Percentiles rank a stretch among this genome's conserved stretches.
Evolutionary conservation across 2,888 invertebrate genomes (phyloP).

Genomic region (Ypsolopha scabrella): DNA sequence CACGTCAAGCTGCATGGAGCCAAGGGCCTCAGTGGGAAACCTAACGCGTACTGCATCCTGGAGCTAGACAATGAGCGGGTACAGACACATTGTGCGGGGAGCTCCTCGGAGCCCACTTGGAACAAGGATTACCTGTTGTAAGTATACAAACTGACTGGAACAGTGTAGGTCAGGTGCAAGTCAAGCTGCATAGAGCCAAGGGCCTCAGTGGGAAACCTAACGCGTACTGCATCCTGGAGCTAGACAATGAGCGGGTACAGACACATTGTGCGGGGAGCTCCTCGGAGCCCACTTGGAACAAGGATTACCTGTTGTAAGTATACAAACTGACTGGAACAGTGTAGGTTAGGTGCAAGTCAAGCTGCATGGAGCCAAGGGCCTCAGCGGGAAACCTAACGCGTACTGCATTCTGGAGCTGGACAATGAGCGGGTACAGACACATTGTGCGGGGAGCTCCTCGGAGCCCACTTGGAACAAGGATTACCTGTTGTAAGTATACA

Average conservation of each 20-base stretch:
- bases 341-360: constrained; percentile 48
- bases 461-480: constrained; percentile 48
- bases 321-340: constrained; percentile 22
- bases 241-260: constrained; percentile 50
- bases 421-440: constrained; percentile 49
- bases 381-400: constrained; percentile 34
- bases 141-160: constrained; percentile 31
- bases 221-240: constrained; percentile 44
- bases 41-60: constrained; percentile 42
- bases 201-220: constrained; percentile 38
- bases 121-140: constrained; percentile 50
- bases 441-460: constrained; percentile 20
- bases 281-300: constrained; percentile 44
- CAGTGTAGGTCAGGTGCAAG: constrained; percentile 42
- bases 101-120: constrained; percentile 38
- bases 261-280: constrained; percentile 30
- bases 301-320: constrained; percentile 50
- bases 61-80: constrained; percentile 52
- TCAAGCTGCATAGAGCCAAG: constrained; percentile 40
- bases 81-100: constrained; percentile 32
- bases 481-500: constrained; percentile 47
- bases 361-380: constrained; percentile 40
- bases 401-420: constrained; percentile 51
- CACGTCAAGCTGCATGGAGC: constrained; percentile 43
- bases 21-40: constrained; percentile 35